Conservation (phyloP, 1,140 invertebrate species). For the Pomphorhynchus laevis region DNA sequence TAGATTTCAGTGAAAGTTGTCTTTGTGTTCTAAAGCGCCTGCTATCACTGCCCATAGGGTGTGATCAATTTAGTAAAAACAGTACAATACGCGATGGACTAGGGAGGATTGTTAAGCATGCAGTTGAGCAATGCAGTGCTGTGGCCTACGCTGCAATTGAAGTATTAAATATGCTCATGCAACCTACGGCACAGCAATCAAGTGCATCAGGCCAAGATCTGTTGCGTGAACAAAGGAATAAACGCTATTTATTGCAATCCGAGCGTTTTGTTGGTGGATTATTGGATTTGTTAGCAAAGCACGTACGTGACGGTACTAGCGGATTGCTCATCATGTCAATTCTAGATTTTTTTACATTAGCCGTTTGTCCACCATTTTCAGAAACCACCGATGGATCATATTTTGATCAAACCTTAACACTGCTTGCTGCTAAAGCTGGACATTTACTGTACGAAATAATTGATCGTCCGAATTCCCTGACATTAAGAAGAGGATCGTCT, state of each 20-base stretch:
- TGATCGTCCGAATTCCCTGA: constrained; percentile 68
- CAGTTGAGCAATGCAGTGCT: constrained; percentile 47
- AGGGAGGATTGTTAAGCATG: constrained; percentile 49
- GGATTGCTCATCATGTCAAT: constrained; percentile 38
- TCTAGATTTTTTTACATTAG: constrained; percentile 93
- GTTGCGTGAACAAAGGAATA: constrained; percentile 80
- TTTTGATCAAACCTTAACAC: constrained; percentile 32
- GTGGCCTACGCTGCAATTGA: constrained; percentile 78
- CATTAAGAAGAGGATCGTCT: constrained; percentile 83
- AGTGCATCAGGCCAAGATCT: constrained; percentile 79
- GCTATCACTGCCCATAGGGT: constrained; percentile 80
- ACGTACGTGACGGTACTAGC: constrained; percentile 26
- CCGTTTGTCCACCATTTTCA: constrained; percentile 81
- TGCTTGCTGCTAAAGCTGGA: constrained; percentile 60
- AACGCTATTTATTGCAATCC: constrained; percentile 60
- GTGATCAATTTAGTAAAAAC: constrained; percentile 59
- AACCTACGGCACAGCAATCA: constrained; percentile 28
- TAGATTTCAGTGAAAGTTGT: constrained; percentile 35
- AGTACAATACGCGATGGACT: constrained; percentile 70
- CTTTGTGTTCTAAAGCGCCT: constrained; percentile 63
- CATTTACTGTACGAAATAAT: constrained; percentile 62
- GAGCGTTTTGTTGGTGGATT: constrained; percentile 60
- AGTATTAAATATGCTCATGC: constrained; percentile 80
- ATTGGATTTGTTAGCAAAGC: constrained; percentile 48
- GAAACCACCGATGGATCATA: constrained; percentile 89